Evolutionary conservation across 1,140 invertebrate species (phyloP), one percentile per base, ranked within the genome.

Genomic region (Sycophila sp.): DNA sequence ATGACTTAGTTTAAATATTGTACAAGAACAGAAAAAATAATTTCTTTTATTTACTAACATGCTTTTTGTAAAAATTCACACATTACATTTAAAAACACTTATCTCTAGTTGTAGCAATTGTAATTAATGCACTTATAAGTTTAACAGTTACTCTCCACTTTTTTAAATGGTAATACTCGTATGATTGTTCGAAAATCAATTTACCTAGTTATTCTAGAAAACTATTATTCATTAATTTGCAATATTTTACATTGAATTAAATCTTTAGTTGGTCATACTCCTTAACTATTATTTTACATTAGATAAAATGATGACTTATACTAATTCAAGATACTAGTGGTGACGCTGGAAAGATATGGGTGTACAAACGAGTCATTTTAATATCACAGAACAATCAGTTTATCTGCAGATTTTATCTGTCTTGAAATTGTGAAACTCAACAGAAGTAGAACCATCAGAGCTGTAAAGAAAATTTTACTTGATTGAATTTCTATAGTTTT

Each of bases 341-440:
- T 32, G 34, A 59, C 34, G 15, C 42, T 8, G n/a, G 19, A 53
- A 62, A 55, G 30, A 65, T 47, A 69, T 19, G 8, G 19, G 6
- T 59, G 38, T 66, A 72, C 45, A 69, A 65, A 56, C 36, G 53
- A 73, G 64, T 68, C 59, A 47, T 71, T 72, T 72, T 68, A 67
- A 69, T 78, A 81, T 81, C 77, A 81, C 79, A 81, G 77, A 78
- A 76, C 42, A 74, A 75, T 73, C 60, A 74, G 47, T 69, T 75
- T 69, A 6, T 63, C 26, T 30, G 19, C 42, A 47, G 42, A 47
- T 64, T 38, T 28, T 28, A 49, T 53, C 45, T 51, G 38, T 15
- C 22, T 53, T 19, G n/a, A 34, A 56, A 15, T 24, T 66, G 5
- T 58, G 60, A 36, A 47, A 62, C 19, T 34, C 15, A 42, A 42